phyloP scores from a whole-genome alignment of 2,797 vertebrate genomes.

The Sparidentex hasta region DNA sequence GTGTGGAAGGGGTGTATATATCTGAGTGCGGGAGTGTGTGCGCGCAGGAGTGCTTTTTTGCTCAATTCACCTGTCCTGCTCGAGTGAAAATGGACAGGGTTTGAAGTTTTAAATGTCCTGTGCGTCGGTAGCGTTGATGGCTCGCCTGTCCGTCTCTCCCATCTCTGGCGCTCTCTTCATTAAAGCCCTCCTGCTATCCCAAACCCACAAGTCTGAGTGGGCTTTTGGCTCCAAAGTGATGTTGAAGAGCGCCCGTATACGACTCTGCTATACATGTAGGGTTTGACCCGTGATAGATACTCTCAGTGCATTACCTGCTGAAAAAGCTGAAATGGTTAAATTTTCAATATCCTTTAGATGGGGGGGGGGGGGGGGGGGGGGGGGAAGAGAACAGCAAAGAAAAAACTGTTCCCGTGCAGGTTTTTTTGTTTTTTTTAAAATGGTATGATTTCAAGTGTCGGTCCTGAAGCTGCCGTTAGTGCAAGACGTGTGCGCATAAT shows the following conservation, averaged over 20 bases:
- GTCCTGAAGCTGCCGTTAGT: slow-evolving; percentile 46
- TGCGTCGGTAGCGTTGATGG: slow-evolving; percentile 74
- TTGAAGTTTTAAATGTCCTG: slow-evolving; percentile 85
- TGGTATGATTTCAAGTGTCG: slow-evolving; percentile 52
- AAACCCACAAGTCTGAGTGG: slow-evolving; percentile 84
- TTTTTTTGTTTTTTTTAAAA: slow-evolving; percentile 43
- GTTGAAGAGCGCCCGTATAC: slow-evolving; percentile 81
- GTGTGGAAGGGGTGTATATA: slow-evolving; percentile 70
- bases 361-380: too few species aligned
- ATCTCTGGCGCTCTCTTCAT: slow-evolving; percentile 73
- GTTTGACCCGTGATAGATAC: slow-evolving; percentile 73
- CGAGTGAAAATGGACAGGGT: slow-evolving; percentile 83
- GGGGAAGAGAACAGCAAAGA: slow-evolving; percentile 37
- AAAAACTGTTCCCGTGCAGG: slow-evolving; percentile 4
- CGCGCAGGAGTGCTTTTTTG: slow-evolving; percentile 66
- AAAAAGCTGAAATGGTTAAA: slow-evolving; percentile 73
- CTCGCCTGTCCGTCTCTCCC: slow-evolving; percentile 70
- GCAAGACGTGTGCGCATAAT: slow-evolving; percentile 11
- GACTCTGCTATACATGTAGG: slow-evolving; percentile 75
- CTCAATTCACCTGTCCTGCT: slow-evolving; percentile 80
- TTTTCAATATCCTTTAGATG: slow-evolving; percentile 62
- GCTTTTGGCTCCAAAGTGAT: slow-evolving; percentile 84
- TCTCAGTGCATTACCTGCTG: slow-evolving; percentile 66
- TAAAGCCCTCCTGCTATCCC: slow-evolving; percentile 76
- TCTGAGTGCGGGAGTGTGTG: slow-evolving; percentile 58